These are phyloP conservation scores for Dendroctonus valens DNA, from an alignment of 1,140 invertebrate species.

Conservation along the genomic window DNA sequence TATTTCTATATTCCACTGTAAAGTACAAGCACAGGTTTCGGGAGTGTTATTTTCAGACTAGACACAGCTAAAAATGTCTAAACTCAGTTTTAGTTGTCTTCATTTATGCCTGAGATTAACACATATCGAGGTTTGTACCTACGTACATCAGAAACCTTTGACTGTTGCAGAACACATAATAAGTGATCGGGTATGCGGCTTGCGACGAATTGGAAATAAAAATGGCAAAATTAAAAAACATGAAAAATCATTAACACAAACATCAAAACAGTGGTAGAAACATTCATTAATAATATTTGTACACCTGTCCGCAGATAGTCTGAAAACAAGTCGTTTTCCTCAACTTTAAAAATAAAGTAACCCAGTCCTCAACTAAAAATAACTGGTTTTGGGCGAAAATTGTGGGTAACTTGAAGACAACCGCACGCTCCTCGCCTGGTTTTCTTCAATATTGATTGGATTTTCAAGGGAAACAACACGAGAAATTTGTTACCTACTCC, in stretches of 20 bases:
- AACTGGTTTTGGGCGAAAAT: constrained; percentile 6
- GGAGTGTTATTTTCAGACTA: no score
- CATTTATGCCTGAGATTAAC: no score
- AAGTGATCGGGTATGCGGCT: not conserved
- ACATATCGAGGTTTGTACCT: no score
- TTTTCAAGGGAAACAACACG: constrained; percentile 23
- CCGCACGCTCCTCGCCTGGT: not conserved
- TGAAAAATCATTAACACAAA: constrained; percentile 13
- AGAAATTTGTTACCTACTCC: constrained; percentile 18
- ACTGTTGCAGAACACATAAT: not conserved
- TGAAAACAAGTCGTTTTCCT: constrained; percentile 13
- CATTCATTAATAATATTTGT: constrained; percentile 22
- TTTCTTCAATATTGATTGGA: constrained; percentile 5
- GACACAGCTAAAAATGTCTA: no score
- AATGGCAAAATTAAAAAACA: constrained; percentile 15
- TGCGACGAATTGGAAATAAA: constrained; percentile 4
- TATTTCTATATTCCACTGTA: no score
- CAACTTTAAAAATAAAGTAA: constrained; percentile 14
- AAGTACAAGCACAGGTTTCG: no score
- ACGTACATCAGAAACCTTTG: no score
- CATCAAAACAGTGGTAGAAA: constrained; percentile 12
- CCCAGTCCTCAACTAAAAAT: constrained; percentile 11
- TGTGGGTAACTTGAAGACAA: not conserved
- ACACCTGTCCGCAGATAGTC: constrained; percentile 14
- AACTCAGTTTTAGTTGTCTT: no score